A percentile compares a stretch with the other conserved stretches of the same genome.
phyloP scores from a whole-genome alignment of 2,888 invertebrate genomes.

The Actias luna region DNA sequence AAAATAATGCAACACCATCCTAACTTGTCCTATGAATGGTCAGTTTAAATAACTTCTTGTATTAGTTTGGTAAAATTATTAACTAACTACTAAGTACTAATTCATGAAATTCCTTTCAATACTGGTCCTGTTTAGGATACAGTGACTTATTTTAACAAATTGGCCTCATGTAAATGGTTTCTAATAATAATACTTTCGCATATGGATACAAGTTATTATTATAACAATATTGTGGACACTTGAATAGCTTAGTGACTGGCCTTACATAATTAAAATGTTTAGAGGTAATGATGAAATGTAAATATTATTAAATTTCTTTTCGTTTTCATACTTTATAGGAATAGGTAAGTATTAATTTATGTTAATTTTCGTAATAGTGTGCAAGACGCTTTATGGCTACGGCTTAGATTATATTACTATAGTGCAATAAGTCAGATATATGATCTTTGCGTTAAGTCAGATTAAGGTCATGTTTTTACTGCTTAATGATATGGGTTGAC shows the following conservation, averaged over 20 bases:
- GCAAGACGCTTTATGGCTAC: background rate
- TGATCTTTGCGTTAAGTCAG: background rate
- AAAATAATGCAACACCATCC: background rate
- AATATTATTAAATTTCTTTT: conserved; percentile 59
- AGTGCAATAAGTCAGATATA: conserved; percentile 4
- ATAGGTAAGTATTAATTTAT: conserved; percentile 5
- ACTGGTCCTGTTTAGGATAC: background rate
- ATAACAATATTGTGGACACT: background rate
- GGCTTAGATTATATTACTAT: conserved; percentile 4
- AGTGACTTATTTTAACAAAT: background rate
- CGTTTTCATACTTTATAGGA: conserved; percentile 8
- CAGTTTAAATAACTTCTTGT: background rate
- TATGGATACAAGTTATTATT: background rate
- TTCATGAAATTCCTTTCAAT: background rate
- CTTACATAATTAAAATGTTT: conserved; percentile 2
- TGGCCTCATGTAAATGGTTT: background rate
- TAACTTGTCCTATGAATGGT: background rate
- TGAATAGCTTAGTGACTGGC: conserved; percentile 1
- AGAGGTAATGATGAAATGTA: conserved; percentile 51
- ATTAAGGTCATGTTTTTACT: no score
- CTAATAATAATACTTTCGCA: background rate
- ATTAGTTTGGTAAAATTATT: background rate
- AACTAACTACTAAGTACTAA: background rate
- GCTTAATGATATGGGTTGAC: no score
- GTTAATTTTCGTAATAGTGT: conserved; percentile 4